Conservation (phyloP, 2,888 invertebrate species). For the Drosophila helvetica region DNA sequence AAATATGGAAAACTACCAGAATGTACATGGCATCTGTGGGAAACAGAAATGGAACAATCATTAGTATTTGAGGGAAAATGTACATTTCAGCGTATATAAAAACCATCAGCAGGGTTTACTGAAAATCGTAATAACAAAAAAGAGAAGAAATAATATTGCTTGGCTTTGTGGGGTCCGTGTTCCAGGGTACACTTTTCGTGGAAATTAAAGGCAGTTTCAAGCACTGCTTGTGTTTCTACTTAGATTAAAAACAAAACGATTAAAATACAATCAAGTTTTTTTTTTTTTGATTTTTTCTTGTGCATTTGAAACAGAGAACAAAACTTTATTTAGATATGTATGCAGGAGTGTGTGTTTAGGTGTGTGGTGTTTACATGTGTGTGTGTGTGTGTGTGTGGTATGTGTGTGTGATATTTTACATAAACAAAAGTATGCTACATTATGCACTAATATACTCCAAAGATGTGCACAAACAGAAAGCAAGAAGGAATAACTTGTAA, state of each 20-base stretch:
- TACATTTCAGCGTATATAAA: not conserved
- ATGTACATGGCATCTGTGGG: constrained; percentile 56
- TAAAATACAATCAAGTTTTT: constrained; percentile 22
- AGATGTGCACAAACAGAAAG: constrained; percentile 41
- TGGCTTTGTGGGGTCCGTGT: not conserved
- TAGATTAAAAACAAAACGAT: not conserved
- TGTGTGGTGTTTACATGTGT: constrained; percentile 37
- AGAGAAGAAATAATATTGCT: not conserved
- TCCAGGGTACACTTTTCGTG: too few relatives aligned
- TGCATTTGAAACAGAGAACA: constrained; percentile 80
- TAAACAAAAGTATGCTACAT: constrained; percentile 57
- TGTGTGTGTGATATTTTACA: constrained; percentile 51
- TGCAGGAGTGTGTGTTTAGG: constrained; percentile 40
- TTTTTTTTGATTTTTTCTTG: constrained; percentile 27
- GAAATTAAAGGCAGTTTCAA: too few relatives aligned
- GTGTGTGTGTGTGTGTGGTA: constrained; percentile 29
- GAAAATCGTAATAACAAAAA: not conserved
- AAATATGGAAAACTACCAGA: constrained; percentile 34
- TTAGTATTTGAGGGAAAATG: not conserved
- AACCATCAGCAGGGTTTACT: not conserved
- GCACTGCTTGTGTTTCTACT: too few relatives aligned
- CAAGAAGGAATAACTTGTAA: constrained; percentile 24
- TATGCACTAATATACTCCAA: constrained; percentile 50
- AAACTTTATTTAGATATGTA: constrained; percentile 75
- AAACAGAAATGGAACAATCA: not conserved